phyloP scores from a whole-genome alignment of 2,113 vertebrate genomes.

The Rhabdomys dilectus region DNA sequence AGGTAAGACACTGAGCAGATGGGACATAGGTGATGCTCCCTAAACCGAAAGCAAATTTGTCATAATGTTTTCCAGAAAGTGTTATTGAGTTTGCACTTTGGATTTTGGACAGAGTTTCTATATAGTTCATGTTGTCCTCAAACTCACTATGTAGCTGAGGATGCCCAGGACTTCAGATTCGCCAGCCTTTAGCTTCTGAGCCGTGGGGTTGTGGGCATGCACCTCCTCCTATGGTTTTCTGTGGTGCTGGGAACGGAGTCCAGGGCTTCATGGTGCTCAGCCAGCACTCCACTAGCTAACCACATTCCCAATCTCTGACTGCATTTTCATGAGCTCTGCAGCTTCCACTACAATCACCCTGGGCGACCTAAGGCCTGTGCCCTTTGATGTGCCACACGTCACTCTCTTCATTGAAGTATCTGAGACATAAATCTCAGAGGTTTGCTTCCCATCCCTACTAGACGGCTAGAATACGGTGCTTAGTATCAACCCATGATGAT shows the following conservation, averaged over 20 bases:
- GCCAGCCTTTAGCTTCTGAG: background rate
- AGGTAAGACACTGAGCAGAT: conserved; percentile 17
- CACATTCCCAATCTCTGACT: too few species aligned
- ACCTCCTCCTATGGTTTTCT: background rate
- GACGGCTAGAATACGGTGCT: background rate
- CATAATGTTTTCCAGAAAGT: background rate
- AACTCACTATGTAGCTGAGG: background rate
- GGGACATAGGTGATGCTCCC: background rate
- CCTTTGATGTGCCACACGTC: background rate
- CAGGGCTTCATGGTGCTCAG: background rate
- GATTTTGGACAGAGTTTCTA: background rate
- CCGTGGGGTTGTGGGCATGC: too few species aligned
- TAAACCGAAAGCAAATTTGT: background rate
- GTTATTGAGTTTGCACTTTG: background rate
- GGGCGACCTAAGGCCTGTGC: background rate
- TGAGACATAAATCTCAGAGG: background rate
- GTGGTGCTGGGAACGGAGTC: background rate
- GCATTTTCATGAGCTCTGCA: background rate
- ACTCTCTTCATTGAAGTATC: background rate
- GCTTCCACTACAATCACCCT: background rate
- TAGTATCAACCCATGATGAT: background rate
- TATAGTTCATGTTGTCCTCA: background rate
- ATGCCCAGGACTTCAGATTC: background rate
- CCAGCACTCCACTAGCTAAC: background rate
- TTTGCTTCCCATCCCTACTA: conserved; percentile 13